Evolutionary conservation across 2,888 invertebrate species (phyloP).

Genomic region (Meliscaeva auricollis): DNA sequence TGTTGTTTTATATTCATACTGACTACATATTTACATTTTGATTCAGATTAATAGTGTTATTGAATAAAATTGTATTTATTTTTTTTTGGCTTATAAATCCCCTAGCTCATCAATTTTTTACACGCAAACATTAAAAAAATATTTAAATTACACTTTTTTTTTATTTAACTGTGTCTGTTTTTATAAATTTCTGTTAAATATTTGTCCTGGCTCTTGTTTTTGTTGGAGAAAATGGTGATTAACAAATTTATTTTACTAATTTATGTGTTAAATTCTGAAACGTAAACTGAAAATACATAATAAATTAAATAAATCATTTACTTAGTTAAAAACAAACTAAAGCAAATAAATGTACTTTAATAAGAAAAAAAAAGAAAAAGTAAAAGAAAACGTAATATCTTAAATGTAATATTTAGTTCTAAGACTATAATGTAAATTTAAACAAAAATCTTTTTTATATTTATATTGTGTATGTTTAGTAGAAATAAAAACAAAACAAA

Average conservation of each 20-base stretch:
- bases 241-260: not conserved
- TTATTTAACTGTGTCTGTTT: too few species aligned
- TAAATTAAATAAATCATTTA: constrained; percentile 19
- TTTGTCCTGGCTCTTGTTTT: too few species aligned
- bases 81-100: too few species aligned
- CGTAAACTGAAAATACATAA: constrained; percentile 3
- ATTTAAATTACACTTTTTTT: too few species aligned
- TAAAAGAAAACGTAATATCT: constrained; percentile 49
- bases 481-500: constrained; percentile 27
- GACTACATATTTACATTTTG: too few species aligned
- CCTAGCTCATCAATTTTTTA: too few species aligned
- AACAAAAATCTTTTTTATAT: constrained; percentile 71
- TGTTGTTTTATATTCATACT: too few species aligned
- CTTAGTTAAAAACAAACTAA: constrained; percentile 15
- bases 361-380: constrained; percentile 12
- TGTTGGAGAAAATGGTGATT: too few species aligned
- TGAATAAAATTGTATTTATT: too few species aligned
- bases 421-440: constrained; percentile 51
- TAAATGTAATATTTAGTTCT: constrained; percentile 66
- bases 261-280: constrained; percentile 3
- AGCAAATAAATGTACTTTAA: constrained; percentile 59
- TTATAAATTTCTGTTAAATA: too few species aligned
- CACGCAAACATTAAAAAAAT: too few species aligned
- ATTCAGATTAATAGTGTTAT: too few species aligned
- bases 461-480: constrained; percentile 68